phyloP scores from a whole-genome alignment of 2,888 invertebrate species.

The Lordiphosa fenestrarum region DNA sequence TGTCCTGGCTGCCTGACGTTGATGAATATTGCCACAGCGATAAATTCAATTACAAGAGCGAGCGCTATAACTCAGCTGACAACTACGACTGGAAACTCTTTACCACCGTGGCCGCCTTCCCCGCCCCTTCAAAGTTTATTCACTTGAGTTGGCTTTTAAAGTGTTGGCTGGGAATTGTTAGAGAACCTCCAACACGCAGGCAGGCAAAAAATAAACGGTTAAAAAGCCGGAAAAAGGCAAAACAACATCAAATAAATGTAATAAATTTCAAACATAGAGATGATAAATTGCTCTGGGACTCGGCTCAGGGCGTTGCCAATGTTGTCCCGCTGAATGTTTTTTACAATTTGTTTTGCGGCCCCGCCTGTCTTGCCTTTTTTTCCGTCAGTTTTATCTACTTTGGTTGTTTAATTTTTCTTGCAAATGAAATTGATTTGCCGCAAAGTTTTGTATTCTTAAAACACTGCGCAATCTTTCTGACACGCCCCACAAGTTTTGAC shows the following conservation, averaged over 20 bases:
- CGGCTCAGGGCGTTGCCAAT: constrained; percentile 62
- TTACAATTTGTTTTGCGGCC: constrained; percentile 71
- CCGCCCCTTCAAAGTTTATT: constrained; percentile 30
- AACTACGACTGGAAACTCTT: constrained; percentile 36
- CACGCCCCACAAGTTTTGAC: constrained; percentile 21
- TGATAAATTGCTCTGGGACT: constrained; percentile 74
- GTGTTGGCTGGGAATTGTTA: constrained; percentile 53
- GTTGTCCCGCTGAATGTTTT: constrained; percentile 38
- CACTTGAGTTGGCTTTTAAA: constrained; percentile 55
- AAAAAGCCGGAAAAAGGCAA: constrained; percentile 56
- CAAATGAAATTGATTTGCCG: constrained; percentile 36
- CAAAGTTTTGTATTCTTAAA: constrained; percentile 29
- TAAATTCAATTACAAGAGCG: constrained; percentile 68
- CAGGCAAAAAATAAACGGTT: constrained; percentile 48
- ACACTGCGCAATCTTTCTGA: constrained; percentile 30
- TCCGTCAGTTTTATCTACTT: constrained; percentile 54
- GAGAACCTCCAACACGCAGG: constrained; percentile 41
- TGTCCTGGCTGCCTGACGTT: constrained; percentile 45
- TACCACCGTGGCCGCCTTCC: constrained; percentile 23
- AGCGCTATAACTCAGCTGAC: constrained; percentile 57
- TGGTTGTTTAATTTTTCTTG: constrained; percentile 51
- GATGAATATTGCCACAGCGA: constrained; percentile 63
- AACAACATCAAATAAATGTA: constrained; percentile 70
- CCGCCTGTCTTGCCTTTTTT: constrained; percentile 38
- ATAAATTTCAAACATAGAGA: constrained; percentile 74